phyloP scores from a whole-genome alignment of 2,113 vertebrate species.

The Megaceryle torquata region DNA sequence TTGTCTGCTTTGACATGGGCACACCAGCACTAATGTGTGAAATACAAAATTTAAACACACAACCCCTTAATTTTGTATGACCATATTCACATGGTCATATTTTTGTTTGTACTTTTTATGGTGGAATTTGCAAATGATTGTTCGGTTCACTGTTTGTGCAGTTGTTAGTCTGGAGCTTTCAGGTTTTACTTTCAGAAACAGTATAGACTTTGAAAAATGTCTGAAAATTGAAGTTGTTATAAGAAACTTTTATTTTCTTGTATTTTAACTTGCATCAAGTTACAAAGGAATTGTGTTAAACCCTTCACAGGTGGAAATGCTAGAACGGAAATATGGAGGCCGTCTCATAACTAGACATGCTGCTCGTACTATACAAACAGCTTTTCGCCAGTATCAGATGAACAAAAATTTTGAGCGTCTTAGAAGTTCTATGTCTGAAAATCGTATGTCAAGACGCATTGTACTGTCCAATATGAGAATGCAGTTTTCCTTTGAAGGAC shows the following conservation, averaged over 20 bases:
- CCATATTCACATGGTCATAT: background rate
- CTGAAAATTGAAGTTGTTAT: background rate
- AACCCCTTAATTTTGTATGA: background rate
- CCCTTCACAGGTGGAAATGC: slow-evolving; percentile 91
- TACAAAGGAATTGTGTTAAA: background rate
- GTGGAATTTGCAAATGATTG: background rate
- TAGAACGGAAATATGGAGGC: slow-evolving; percentile 98
- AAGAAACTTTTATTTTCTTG: background rate
- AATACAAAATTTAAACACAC: background rate
- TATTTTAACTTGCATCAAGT: background rate
- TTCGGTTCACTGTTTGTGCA: fast-evolving
- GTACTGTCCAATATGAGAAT: slow-evolving; percentile 99
- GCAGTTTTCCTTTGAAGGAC: slow-evolving; percentile 99
- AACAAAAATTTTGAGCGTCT: slow-evolving; percentile 98
- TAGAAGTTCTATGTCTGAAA: slow-evolving; percentile 98
- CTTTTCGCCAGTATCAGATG: slow-evolving; percentile 99
- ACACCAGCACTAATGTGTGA: background rate
- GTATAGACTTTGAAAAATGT: background rate
- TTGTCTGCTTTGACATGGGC: background rate
- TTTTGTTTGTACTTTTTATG: background rate
- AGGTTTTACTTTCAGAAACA: background rate
- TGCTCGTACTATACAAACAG: slow-evolving; percentile 95
- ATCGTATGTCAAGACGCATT: slow-evolving; percentile 96
- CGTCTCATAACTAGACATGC: slow-evolving; percentile 98
- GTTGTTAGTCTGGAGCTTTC: background rate